Evolutionary conservation across 2,888 invertebrate species (phyloP).

Genomic region (Lacanobia wlatinum): DNA sequence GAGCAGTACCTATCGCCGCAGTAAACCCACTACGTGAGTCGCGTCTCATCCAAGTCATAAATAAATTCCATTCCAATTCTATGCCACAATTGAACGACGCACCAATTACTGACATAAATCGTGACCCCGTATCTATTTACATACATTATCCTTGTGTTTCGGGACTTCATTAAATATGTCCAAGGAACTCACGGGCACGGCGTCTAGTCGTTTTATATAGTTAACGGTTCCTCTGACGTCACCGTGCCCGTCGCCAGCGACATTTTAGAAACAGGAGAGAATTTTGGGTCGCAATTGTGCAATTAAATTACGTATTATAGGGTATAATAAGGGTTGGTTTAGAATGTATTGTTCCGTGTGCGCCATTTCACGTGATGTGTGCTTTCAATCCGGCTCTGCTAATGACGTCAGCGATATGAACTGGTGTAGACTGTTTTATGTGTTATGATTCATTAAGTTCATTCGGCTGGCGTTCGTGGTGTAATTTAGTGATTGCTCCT

Average conservation of each 20-base stretch:
- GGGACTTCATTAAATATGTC: slow-evolving; percentile 77
- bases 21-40: slow-evolving; percentile 51
- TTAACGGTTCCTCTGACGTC: slow-evolving; percentile 62
- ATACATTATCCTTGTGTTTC: slow-evolving; percentile 74
- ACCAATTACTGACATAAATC: slow-evolving; percentile 71
- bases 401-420: slow-evolving; percentile 29
- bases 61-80: slow-evolving; percentile 66
- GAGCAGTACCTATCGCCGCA: slow-evolving; percentile 13
- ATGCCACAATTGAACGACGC: slow-evolving; percentile 59
- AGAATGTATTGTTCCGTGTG: slow-evolving; percentile 45
- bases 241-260: slow-evolving; percentile 36
- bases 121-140: slow-evolving; percentile 75
- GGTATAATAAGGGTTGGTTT: slow-evolving; percentile 32
- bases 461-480: slow-evolving; percentile 8
- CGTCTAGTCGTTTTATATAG: slow-evolving; percentile 45
- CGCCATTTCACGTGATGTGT: slow-evolving; percentile 37
- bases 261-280: slow-evolving; percentile 31
- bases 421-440: slow-evolving; percentile 27
- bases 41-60: slow-evolving; percentile 53
- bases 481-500: background rate
- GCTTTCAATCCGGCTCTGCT: slow-evolving; percentile 48
- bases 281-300: slow-evolving; percentile 43
- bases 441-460: slow-evolving; percentile 35
- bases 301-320: slow-evolving; percentile 38
- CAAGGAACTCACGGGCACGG: slow-evolving; percentile 56